phyloP scores from a whole-genome alignment of 2,113 vertebrate species.

The Cynoglossus semilaevis region DNA sequence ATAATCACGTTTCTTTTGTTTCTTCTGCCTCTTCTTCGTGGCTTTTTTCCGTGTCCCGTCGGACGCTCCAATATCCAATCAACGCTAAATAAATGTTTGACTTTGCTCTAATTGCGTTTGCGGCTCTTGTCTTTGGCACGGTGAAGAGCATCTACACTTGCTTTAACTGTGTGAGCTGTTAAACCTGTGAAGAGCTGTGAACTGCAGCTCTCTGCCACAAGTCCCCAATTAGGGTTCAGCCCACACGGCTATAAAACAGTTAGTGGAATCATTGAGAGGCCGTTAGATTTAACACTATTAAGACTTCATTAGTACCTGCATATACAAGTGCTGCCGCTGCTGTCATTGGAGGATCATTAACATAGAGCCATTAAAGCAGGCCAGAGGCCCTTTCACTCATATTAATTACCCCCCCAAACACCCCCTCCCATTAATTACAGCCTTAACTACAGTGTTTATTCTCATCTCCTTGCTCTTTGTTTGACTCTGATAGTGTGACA shows the following conservation, averaged over 20 bases:
- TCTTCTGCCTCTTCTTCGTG: no score
- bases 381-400: conserved; percentile 27
- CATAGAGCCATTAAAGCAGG: conserved; percentile 54
- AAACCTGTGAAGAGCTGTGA: conserved; percentile 63
- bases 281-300: conserved; percentile 78
- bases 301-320: conserved; percentile 78
- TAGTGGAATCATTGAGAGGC: conserved; percentile 76
- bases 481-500: conserved; percentile 9
- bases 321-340: conserved; percentile 50
- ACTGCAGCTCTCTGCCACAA: conserved; percentile 65
- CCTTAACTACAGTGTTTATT: conserved; percentile 2
- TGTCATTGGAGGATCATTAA: conserved; percentile 64
- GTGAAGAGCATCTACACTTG: conserved; percentile 29
- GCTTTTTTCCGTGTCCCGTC: no score
- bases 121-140: conserved; percentile 22
- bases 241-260: conserved; percentile 79
- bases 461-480: background rate
- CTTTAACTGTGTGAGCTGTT: conserved; percentile 55
- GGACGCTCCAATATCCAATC: background rate
- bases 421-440: background rate
- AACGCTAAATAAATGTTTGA: conserved; percentile 4
- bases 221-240: conserved; percentile 78
- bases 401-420: conserved; percentile 14
- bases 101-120: background rate
- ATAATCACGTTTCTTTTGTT: no score